A percentile compares a stretch with the other conserved stretches of the same genome.
phyloP scores from a whole-genome alignment of 2,888 invertebrate species.

The Empis livida region DNA sequence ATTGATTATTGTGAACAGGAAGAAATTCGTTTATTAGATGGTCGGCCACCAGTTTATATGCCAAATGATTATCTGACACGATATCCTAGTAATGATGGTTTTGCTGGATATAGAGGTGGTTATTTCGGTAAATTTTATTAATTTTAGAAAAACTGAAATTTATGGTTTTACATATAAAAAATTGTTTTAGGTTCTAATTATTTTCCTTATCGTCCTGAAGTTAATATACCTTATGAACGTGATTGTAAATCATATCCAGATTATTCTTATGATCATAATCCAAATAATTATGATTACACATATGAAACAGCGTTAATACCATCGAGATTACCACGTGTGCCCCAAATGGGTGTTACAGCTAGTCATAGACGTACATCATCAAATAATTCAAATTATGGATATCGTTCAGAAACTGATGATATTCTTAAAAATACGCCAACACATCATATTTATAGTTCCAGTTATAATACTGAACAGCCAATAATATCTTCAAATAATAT shows the following conservation, averaged over 20 bases:
- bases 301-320: slow-evolving; percentile 1
- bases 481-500: no score
- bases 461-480: no score
- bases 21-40: slow-evolving; percentile 20
- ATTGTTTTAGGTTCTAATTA: slow-evolving; percentile 31
- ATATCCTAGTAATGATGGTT: slow-evolving; percentile 30
- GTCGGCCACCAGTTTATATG: slow-evolving; percentile 25
- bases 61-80: slow-evolving; percentile 27
- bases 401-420: no score
- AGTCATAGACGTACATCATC: slow-evolving; percentile 66
- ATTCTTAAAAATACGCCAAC: no score
- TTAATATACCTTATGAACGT: slow-evolving; percentile 29
- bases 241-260: slow-evolving; percentile 36
- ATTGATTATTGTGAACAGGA: slow-evolving; percentile 18
- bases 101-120: slow-evolving; percentile 25
- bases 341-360: slow-evolving; percentile 34
- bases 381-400: slow-evolving; percentile 40
- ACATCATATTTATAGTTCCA: no score
- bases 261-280: slow-evolving; percentile 30
- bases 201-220: slow-evolving; percentile 33
- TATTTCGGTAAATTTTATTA: slow-evolving; percentile 35
- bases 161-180: no score
- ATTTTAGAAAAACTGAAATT: no score
- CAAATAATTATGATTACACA: slow-evolving; percentile 30
- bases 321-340: slow-evolving; percentile 23